Conservation (phyloP, 2,888 invertebrate species). For the Lypha dubia region DNA sequence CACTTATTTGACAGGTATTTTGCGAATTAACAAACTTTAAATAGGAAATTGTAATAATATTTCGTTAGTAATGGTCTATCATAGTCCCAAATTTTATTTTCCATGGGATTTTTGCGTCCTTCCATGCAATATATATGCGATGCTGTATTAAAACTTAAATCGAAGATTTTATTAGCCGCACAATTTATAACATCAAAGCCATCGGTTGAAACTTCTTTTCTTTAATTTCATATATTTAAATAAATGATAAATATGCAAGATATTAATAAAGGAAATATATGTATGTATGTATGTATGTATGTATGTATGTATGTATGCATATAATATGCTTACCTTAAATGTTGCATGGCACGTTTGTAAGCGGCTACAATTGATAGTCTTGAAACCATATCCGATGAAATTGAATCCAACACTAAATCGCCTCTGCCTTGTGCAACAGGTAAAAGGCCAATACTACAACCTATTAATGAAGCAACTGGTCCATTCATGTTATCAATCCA, state of each 20-base stretch:
- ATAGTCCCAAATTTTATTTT: conserved; percentile 46
- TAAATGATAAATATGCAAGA: conserved; percentile 75
- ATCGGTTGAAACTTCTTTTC: conserved; percentile 4
- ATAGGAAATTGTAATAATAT: conserved; percentile 14
- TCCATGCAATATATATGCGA: accelerated
- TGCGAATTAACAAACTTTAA: conserved; percentile 13
- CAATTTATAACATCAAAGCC: conserved; percentile 52
- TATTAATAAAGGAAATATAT: too few species aligned
- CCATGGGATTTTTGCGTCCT: conserved; percentile 26
- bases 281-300: too few species aligned
- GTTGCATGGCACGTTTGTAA: conserved; percentile 86
- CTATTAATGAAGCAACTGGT: conserved; percentile 89
- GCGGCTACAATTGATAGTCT: conserved; percentile 88
- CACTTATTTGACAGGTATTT: too few species aligned
- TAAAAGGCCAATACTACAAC: conserved; percentile 89
- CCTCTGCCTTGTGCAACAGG: conserved; percentile 87
- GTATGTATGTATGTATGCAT: too few species aligned
- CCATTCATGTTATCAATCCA: conserved; percentile 98
- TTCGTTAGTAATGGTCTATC: not conserved
- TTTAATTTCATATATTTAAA: too few species aligned
- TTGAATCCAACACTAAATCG: conserved; percentile 87
- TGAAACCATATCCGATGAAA: conserved; percentile 92
- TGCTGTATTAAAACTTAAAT: not conserved
- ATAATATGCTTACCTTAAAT: conserved; percentile 29
- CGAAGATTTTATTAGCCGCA: not conserved